Base-by-base conservation (phyloP, 1,140 invertebrate species). In the Triops longicaudatus region DNA sequence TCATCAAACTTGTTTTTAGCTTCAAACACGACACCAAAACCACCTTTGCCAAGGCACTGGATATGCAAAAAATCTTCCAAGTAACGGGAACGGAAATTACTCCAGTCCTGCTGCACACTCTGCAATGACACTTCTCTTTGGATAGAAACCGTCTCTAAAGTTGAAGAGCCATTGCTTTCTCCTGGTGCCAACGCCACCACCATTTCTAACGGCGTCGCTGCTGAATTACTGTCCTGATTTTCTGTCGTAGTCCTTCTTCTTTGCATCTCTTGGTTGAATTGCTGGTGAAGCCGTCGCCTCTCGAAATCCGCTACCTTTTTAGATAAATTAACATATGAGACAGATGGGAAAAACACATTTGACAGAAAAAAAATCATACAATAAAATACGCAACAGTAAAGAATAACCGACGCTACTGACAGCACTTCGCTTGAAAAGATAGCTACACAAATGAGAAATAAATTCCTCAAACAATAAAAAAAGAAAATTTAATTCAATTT, bases 21-120 rank as follows among this genome's bases (percentile, higher is more conserved):
- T 84, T 98, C 93, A 85, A 98, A 98, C 0, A 99, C 97, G 26
- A 98, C 91, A 0, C 97, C 97, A 86, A 98, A 99, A 0, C 96
- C 97, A n/a, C 97, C 97, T 82, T 90, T 90, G 0, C 96, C 96
- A 0, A 99, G 85, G 80, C 93, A 92, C 78, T 90, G 86, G 43
- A 97, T 83, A 9, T 92, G 90, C 37, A 93, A 91, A 84, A 97
- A 98, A 81, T 98, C 96, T 22, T 88, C 89, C 75, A 91, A 85
- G 83, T 95, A 98, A 76, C 94, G 89, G 6, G 89, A 93, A 9
- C 82, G 86, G 82, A 81, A 86, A 41, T 81, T 79, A 26, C 75
- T 11, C 73, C 50, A 26, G 2, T 73, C 31, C 28, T 43, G 26
- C n/a, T 1, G 31, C n/a, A 75, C 14, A n/a, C 9, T 37, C 27